Base-by-base conservation (phyloP, 2,888 invertebrate genomes). In the Monoplex corrugatus region DNA sequence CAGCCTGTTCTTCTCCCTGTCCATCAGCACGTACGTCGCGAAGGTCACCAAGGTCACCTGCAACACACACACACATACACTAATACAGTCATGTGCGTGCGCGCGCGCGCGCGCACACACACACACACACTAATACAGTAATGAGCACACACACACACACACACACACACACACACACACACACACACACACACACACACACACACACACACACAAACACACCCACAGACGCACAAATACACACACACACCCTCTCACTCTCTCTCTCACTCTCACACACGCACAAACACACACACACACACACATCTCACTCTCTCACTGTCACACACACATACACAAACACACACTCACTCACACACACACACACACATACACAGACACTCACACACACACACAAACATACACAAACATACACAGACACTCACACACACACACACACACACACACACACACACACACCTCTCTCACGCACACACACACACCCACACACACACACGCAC, bases 1-100 rank as follows among this genome's bases (percentile, higher is more conserved):
- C 96, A 99, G 97, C 93, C 98, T 97, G 96, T 98, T 97, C 10
- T 95, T 94, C 95, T 98, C 97, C n/a, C n/a, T n/a, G 96, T 98
- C 98, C 95, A 98, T 97, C 96, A 98, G 97, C 93, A 99, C 98
- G 89, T 95, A 96, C 8, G 95, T 94, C 6, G 93, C 93, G 93
- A 96, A 96, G 6, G 95, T 95, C 44, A 94, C 95, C 91, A 96
- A 90, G 8, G 95, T 95, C n/a, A 96, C 95, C 96, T 96, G 92
- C 43, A 82, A 8, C 28, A 28, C n/a, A 68, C 28, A 68, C 19
- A 68, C 68, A 1, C 68, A 68, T n/a, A 28, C 63, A 63, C 63
- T 28, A 19, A 28, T n/a, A 63, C 63, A 63, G 28, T 5, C 63
- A 63, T n/a, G 10, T n/a, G 2, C 68, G 1, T n/a, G n/a, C 68